These are phyloP conservation scores for Yoshiicerus persimilis DNA, from an alignment of 1,140 invertebrate genomes.

Conservation along the genomic window DNA sequence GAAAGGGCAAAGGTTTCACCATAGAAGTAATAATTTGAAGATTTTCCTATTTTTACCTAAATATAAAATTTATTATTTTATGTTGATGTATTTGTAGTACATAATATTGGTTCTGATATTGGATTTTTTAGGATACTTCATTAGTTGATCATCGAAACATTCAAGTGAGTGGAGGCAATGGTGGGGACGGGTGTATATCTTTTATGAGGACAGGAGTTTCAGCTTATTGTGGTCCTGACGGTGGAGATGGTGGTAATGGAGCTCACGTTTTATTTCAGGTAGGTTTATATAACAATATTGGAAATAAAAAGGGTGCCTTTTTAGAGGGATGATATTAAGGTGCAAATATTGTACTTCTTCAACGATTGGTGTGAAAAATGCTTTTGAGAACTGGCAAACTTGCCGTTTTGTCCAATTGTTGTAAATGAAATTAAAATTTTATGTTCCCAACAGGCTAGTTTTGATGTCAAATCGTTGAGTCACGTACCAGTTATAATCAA, in stretches of 20 bases:
- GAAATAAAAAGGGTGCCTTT: not conserved
- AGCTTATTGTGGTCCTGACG: constrained; percentile 88
- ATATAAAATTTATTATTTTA: not conserved
- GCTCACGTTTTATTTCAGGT: constrained; percentile 91
- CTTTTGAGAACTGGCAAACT: too few relatives aligned
- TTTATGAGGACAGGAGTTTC: constrained; percentile 78
- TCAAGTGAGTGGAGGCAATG: constrained; percentile 73
- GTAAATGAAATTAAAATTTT: not conserved
- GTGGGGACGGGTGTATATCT: constrained; percentile 88
- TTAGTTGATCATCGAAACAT: constrained; percentile 58
- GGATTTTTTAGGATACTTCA: not conserved
- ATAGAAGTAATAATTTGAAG: not conserved
- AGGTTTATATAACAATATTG: constrained; percentile 42
- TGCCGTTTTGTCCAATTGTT: not conserved
- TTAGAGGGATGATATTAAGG: too few relatives aligned
- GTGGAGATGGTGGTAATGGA: constrained; percentile 96
- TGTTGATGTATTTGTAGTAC: not conserved
- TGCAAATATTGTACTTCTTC: too few relatives aligned
- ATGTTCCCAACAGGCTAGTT: constrained; percentile 59
- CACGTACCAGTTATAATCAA: constrained; percentile 63
- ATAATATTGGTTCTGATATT: not conserved
- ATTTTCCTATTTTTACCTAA: not conserved
- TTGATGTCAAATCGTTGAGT: constrained; percentile 71
- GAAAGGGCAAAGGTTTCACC: not conserved
- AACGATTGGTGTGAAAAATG: too few relatives aligned